Evolutionary conservation across 1,140 invertebrate genomes (phyloP), one percentile per base, ranked within the genome.

Genomic region (Eurosta solidaginis): DNA sequence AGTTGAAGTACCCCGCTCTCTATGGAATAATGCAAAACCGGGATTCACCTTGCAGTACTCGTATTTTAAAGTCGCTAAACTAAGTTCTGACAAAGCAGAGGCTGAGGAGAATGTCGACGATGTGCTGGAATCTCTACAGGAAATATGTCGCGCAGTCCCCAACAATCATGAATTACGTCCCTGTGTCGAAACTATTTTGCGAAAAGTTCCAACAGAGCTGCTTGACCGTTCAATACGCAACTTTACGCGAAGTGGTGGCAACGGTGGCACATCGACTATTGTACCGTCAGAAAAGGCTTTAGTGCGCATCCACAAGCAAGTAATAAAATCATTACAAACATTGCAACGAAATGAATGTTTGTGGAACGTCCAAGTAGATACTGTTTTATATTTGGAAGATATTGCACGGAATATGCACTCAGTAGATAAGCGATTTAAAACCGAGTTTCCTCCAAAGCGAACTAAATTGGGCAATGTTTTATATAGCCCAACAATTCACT

Each of bases 61-160:
- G 12, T 99, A 99, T 88, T 99, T 99, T 87, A 97, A 97, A 89
- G 93, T 97, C 78, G 96, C 98, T 20, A 99, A 99, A 89, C 89
- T 99, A 7, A 97, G 94, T 86, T 93, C 94, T n/a, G 98, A 99
- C 82, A 97, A 97, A 87, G 96, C 94, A 84, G 97, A 99, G 89
- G 96, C 97, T 12, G 97, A 99, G 89, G 98, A 99, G 89, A 93
- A 93, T 81, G 92, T 99, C 0, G 97, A 98, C 88, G 97, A 99
- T 90, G 93, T 96, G 80, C 89, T 99, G 59, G 96, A 98, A 92
- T 94, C 93, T 76, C 83, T 95, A 36, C 93, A 93, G 87, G 92
- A 92, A 47, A 92, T 93, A 50, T 92, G 91, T 49, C 87, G 91
- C 20, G 91, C 92, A 1, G 91, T 95, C 29, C 90, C 91, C 29